Conservation (phyloP, 2,888 invertebrate genomes). For the Agrilus mali region DNA sequence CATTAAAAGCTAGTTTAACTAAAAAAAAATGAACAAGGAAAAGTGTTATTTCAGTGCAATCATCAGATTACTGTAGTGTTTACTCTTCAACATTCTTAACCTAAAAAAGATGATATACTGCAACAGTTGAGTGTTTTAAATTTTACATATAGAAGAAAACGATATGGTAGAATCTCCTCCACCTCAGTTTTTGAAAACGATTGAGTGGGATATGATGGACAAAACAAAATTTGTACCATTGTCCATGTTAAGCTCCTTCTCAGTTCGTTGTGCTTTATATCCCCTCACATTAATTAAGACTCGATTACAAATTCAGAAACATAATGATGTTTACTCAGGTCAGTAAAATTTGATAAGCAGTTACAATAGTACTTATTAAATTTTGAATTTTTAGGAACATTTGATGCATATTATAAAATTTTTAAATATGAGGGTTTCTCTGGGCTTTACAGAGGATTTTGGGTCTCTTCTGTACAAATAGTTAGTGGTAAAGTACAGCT, state of each 20-base stretch:
- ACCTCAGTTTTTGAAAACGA: slow-evolving; percentile 60
- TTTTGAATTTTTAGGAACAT: slow-evolving; percentile 43
- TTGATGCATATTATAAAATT: slow-evolving; percentile 84
- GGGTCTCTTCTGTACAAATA: slow-evolving; percentile 73
- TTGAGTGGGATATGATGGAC: slow-evolving; percentile 99
- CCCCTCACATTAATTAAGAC: slow-evolving; percentile 92
- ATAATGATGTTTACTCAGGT: slow-evolving; percentile 72
- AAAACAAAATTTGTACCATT: slow-evolving; percentile 87
- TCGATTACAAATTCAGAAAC: slow-evolving; percentile 77
- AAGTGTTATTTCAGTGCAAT: too few species aligned
- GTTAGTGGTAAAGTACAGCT: slow-evolving; percentile 28
- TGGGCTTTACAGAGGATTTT: slow-evolving; percentile 89
- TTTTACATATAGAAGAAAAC: too few species aligned
- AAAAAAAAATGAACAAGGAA: too few species aligned
- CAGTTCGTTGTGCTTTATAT: slow-evolving; percentile 66
- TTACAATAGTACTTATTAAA: background rate
- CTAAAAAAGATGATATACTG: too few species aligned
- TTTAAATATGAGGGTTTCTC: slow-evolving; percentile 69
- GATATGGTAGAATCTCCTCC: slow-evolving; percentile 42
- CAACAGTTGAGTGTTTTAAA: too few species aligned
- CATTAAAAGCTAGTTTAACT: too few species aligned
- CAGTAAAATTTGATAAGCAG: slow-evolving; percentile 11
- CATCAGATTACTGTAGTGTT: too few species aligned
- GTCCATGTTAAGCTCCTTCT: slow-evolving; percentile 78
- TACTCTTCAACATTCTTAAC: too few species aligned